A percentile compares a stretch with the other conserved stretches of the same genome.
Conservation (phyloP, 2,888 invertebrate species). For the Gymnocheta viridis region DNA sequence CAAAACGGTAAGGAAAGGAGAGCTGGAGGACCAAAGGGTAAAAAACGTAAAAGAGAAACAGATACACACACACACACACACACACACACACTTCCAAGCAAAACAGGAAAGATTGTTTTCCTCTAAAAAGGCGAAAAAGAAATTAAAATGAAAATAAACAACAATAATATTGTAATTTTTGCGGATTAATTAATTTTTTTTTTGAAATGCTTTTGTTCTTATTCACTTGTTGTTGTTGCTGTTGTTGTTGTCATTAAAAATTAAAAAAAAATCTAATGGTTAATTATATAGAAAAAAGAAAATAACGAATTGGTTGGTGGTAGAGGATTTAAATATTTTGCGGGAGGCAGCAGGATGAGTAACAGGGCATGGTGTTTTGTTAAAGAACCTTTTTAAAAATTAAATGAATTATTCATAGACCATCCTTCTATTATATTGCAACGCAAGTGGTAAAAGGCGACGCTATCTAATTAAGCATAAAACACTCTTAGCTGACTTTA, state of each 20-base stretch:
- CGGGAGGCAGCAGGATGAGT: too few relatives aligned
- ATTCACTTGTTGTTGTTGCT: constrained; percentile 6
- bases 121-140: not conserved
- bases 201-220: constrained; percentile 2
- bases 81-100: not conserved
- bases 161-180: constrained; percentile 37
- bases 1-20: constrained; percentile 41
- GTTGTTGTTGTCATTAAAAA: constrained; percentile 34
- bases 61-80: not conserved
- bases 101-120: constrained; percentile 2
- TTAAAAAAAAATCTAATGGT: not conserved
- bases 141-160: not conserved
- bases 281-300: constrained; percentile 22
- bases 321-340: not conserved
- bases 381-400: not conserved
- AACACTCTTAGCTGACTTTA: not conserved
- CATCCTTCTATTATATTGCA: not conserved
- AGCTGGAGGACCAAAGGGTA: constrained; percentile 22
- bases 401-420: constrained; percentile 25
- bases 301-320: not conserved
- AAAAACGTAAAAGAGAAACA: not conserved
- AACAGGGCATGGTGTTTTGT: too few relatives aligned
- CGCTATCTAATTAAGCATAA: not conserved
- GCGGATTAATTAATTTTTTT: not conserved
- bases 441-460: not conserved